Conservation (phyloP, 2,797 vertebrate genomes). For the Rhabdomys pumilio region DNA sequence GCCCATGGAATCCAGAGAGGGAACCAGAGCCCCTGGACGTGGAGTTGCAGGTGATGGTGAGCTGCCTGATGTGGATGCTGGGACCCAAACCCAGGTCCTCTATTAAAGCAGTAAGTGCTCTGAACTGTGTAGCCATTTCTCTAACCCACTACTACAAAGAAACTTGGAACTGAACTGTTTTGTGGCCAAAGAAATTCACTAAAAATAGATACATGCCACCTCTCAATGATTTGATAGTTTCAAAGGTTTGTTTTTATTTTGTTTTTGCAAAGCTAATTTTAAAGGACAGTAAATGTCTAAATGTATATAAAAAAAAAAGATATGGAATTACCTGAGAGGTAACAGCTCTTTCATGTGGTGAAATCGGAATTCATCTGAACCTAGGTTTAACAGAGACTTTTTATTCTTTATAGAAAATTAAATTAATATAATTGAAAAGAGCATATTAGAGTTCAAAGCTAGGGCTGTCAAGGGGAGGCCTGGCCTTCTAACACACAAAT, state of each 20-base stretch:
- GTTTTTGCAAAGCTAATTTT: constrained; percentile 40
- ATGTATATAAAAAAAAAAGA: neutral
- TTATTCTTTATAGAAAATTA: constrained; percentile 59
- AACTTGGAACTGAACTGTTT: neutral
- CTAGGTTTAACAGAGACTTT: constrained; percentile 55
- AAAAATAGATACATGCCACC: neutral
- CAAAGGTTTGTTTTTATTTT: neutral
- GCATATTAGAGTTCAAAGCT: constrained; percentile 11
- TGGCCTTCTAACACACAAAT: neutral
- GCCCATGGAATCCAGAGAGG: neutral
- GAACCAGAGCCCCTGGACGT: too few relatives aligned
- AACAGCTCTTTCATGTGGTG: neutral
- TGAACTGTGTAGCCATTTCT: too few relatives aligned
- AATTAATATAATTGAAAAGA: constrained; percentile 36
- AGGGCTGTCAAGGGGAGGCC: neutral
- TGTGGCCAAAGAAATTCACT: neutral
- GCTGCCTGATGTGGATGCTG: neutral
- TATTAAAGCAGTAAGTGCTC: neutral
- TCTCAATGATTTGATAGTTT: neutral
- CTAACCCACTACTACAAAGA: neutral
- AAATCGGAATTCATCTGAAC: constrained; percentile 24
- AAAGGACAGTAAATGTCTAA: neutral
- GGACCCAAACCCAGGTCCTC: neutral
- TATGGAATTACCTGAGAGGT: neutral
- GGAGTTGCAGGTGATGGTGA: neutral